phyloP scores from a whole-genome alignment of 2,888 invertebrate species.

The Pteria penguin region DNA sequence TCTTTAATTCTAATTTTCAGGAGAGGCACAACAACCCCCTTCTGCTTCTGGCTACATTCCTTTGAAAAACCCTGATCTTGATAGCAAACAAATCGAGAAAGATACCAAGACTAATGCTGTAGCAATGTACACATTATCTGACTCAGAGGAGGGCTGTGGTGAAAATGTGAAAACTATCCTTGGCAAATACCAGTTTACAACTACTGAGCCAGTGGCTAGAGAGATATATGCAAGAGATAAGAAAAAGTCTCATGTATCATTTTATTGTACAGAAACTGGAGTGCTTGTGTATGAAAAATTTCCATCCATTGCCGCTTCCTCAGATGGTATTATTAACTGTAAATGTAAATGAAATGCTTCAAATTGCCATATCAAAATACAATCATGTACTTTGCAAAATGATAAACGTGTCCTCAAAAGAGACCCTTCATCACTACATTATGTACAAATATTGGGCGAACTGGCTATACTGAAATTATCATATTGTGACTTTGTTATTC shows the following conservation, averaged over 20 bases:
- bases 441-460: conserved; percentile 16
- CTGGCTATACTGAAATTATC: conserved; percentile 1
- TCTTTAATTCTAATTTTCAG: too few relatives aligned
- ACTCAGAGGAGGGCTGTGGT: neutral
- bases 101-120: neutral
- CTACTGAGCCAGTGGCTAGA: conserved; percentile 11
- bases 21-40: too few relatives aligned
- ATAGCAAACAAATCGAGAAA: neutral
- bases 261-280: conserved; percentile 3
- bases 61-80: neutral
- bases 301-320: conserved; percentile 1
- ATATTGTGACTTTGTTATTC: conserved; percentile 4
- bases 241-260: neutral
- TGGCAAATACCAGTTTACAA: conserved; percentile 14
- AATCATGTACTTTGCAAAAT: conserved; percentile 1
- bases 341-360: conserved; percentile 11
- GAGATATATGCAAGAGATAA: neutral
- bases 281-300: conserved; percentile 1
- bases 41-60: neutral
- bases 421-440: conserved; percentile 4
- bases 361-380: conserved; percentile 11
- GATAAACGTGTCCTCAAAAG: conserved; percentile 11
- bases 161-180: conserved; percentile 14
- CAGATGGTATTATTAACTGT: conserved; percentile 7
- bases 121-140: neutral